These are phyloP conservation scores for Synchiropus splendidus DNA, from an alignment of 2,113 vertebrate genomes.

Conservation along the genomic window DNA sequence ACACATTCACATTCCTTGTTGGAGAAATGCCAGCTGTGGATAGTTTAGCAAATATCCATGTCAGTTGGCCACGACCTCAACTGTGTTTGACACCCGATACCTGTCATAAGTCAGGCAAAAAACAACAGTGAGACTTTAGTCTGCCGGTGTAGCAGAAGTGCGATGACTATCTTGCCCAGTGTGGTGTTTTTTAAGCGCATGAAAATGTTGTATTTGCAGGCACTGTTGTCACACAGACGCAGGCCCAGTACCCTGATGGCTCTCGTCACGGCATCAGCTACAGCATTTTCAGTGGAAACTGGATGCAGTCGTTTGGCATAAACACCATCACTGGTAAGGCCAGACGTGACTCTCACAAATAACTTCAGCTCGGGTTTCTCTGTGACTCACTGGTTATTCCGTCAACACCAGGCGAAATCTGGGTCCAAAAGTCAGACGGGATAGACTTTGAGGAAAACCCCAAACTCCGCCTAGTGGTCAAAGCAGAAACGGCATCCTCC, in stretches of 20 bases:
- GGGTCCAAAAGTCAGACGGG: slow-evolving; percentile 75
- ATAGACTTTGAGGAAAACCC: slow-evolving; percentile 85
- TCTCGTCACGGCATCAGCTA: slow-evolving; percentile 79
- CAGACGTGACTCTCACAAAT: neutral
- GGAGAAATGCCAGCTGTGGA: neutral
- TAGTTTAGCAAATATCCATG: neutral
- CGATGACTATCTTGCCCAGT: too few species aligned
- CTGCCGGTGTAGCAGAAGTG: too few species aligned
- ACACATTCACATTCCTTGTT: too few species aligned
- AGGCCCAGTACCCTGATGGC: slow-evolving; percentile 75
- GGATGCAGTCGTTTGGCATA: slow-evolving; percentile 78
- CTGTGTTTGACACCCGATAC: too few species aligned
- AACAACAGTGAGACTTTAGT: too few species aligned
- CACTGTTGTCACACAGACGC: slow-evolving; percentile 72
- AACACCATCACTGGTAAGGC: slow-evolving; percentile 78
- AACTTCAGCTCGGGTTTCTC: neutral
- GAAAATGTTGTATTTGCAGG: slow-evolving; percentile 57
- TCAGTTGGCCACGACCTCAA: too few species aligned
- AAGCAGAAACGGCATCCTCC: slow-evolving; percentile 81
- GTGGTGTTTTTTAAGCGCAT: too few species aligned
- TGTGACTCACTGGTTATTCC: slow-evolving; percentile 20
- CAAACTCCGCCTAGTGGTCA: slow-evolving; percentile 85
- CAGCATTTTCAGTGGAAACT: slow-evolving; percentile 90
- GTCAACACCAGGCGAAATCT: slow-evolving; percentile 84
- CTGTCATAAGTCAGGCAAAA: too few species aligned